Evolutionary conservation across 1,140 invertebrate genomes (phyloP), one percentile per base, ranked within the genome.

Genomic region (Scaptomyza graminum): DNA sequence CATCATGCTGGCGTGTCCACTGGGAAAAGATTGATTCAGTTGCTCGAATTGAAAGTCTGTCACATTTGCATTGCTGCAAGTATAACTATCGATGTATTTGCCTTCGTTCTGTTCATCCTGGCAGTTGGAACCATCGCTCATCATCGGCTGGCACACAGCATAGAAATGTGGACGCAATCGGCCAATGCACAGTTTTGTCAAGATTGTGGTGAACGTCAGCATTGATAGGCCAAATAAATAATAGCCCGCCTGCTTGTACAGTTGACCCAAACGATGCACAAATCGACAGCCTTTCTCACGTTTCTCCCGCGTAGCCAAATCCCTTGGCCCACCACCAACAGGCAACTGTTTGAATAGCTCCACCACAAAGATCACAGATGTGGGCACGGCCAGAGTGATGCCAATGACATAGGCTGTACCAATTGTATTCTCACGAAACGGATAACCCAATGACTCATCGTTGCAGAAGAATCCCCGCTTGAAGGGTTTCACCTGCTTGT

Each of bases 401-500:
- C 49, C 74, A 5, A 84, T 65, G 54, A 91, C 18, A 39, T 68
- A 25, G 0, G 43, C 15, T 1, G 46, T 49, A 5, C 79, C 62
- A 51, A 98, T 95, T 0, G 97, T 98, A 2, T 95, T 96, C 1
- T 93, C 92, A 55, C 94, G 93, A 84, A 93, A 95, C 4, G 97
- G 98, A 92, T 98, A 97, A 71, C 94, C 94, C 44, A 99, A 94
- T 57, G 96, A 97, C 87, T 98, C 96, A 93, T 99, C 98, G 90
- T 97, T 95, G 93, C 98, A 99, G 92, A 97, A 99, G 93, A 99
- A 99, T 15, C 98, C 98, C 59, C 98, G 93, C 74, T 96, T 93
- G 92, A 95, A 97, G 0, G 98, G 97, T 44, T 93, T 91, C 15
- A 95, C 74, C 61, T 74, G 57, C 51, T 82, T 80, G 18, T 51